These are phyloP conservation scores for Psilopogon haemacephalus DNA, from an alignment of 2,113 vertebrate species.

Conservation along the genomic window DNA sequence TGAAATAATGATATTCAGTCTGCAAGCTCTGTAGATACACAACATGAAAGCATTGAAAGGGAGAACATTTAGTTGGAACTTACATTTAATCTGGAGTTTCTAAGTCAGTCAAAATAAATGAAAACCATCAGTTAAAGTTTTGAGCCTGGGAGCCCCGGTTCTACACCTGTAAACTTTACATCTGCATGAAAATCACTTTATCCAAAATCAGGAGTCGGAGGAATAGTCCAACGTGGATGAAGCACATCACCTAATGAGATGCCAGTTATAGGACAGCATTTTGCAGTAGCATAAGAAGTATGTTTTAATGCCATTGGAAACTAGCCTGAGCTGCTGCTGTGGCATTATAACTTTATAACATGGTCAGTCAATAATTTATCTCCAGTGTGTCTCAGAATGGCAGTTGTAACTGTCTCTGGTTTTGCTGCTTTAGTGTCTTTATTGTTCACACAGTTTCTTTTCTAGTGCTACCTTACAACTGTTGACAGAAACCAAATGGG, in stretches of 20 bases:
- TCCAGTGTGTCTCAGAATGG: background rate
- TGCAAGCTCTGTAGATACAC: background rate
- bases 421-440: background rate
- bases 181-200: background rate
- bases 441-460: background rate
- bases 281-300: background rate
- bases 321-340: background rate
- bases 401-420: background rate
- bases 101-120: background rate
- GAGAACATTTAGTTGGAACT: background rate
- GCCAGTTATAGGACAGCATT: background rate
- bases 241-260: background rate
- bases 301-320: background rate
- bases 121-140: background rate
- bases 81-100: background rate
- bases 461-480: background rate
- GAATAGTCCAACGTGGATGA: background rate
- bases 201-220: background rate
- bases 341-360: background rate
- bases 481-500: background rate
- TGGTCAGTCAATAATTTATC: background rate
- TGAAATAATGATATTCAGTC: background rate
- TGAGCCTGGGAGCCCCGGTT: background rate
- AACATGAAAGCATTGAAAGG: background rate
- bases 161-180: background rate